Conservation (phyloP, 2,113 vertebrate genomes). For the Scolopax mira region DNA sequence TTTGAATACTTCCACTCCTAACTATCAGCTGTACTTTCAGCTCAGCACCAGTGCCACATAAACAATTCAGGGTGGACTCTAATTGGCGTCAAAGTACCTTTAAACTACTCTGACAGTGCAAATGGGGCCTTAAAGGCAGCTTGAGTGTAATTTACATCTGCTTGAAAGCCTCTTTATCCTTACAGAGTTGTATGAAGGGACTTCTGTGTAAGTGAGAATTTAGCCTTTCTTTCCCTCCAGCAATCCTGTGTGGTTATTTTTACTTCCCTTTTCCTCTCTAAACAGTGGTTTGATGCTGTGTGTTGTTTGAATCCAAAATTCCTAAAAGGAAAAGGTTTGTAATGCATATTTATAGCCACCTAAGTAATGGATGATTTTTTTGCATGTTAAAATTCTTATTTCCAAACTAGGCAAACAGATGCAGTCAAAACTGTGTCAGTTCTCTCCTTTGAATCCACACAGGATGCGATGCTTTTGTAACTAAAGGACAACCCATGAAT, state of each 20-base stretch:
- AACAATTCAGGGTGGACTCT: slow-evolving; percentile 27
- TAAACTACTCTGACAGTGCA: slow-evolving; percentile 37
- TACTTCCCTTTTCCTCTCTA: not conserved
- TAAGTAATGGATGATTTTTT: not conserved
- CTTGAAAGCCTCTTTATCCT: slow-evolving; percentile 54
- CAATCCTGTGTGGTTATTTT: not conserved
- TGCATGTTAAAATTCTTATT: not conserved
- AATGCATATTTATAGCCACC: not conserved
- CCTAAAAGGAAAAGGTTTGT: not conserved
- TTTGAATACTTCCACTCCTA: not conserved
- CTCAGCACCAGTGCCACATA: not conserved
- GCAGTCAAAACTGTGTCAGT: not conserved
- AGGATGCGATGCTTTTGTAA: not conserved
- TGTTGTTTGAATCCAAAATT: not conserved
- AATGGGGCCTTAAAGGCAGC: slow-evolving; percentile 23
- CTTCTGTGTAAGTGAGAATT: slow-evolving; percentile 40
- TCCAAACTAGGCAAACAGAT: not conserved
- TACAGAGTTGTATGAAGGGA: slow-evolving; percentile 23
- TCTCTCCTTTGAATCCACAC: not conserved
- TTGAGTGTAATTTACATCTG: slow-evolving; percentile 49
- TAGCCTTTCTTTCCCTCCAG: slow-evolving; percentile 7
- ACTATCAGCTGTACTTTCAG: not conserved
- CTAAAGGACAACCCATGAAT: not conserved
- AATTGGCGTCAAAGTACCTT: slow-evolving; percentile 48
- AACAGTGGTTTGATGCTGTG: not conserved